A percentile compares a stretch with the other conserved stretches of the same genome.
Conservation (phyloP, 1,140 invertebrate species). For the Neodiprion pinetum region DNA sequence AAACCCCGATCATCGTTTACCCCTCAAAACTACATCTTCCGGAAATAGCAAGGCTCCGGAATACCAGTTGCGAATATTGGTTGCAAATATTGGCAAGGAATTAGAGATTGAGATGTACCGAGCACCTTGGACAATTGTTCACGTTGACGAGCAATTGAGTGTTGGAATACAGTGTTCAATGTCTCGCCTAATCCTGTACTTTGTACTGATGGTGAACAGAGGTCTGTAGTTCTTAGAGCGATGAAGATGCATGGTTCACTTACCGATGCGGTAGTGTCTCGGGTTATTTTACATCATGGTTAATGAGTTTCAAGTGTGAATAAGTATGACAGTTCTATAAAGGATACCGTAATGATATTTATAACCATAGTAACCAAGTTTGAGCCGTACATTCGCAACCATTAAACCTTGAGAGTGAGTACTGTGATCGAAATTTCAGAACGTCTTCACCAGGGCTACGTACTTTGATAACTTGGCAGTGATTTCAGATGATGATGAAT, state of each 20-base stretch:
- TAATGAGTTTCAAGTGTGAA: too few species aligned
- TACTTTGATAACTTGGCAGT: background rate
- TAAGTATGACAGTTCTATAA: too few species aligned
- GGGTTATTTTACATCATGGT: too few species aligned
- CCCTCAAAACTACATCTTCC: conserved; percentile 35
- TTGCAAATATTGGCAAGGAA: background rate
- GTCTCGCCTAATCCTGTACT: background rate
- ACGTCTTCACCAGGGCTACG: background rate
- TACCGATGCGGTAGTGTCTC: too few species aligned
- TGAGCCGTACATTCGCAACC: background rate
- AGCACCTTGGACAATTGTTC: background rate
- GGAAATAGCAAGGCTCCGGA: background rate
- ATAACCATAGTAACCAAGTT: too few species aligned
- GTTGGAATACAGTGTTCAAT: background rate
- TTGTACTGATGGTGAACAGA: too few species aligned
- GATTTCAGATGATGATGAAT: background rate
- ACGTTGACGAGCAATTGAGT: background rate
- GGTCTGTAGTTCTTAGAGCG: too few species aligned
- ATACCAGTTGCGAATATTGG: background rate
- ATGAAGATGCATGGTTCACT: too few species aligned
- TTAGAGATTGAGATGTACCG: background rate
- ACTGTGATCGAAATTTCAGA: background rate
- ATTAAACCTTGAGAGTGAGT: background rate
- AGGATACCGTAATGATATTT: too few species aligned
- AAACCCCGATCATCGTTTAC: conserved; percentile 35